Evolutionary conservation across 2,113 vertebrate genomes (phyloP).

Genomic region (Hypomesus transpacificus): DNA sequence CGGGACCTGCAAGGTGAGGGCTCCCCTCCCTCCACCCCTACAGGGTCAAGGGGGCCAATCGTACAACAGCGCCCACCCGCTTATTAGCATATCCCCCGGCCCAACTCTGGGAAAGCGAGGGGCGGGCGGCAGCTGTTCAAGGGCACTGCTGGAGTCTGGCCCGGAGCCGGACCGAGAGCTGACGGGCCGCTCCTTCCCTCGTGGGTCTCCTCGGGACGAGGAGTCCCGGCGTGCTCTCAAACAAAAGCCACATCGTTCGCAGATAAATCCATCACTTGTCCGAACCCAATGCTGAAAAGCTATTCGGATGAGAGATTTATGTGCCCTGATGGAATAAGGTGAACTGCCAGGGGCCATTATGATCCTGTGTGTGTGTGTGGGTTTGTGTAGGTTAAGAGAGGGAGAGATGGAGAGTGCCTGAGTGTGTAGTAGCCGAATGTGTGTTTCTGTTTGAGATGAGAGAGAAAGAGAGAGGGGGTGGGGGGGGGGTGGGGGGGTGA

Average conservation of each 20-base stretch:
- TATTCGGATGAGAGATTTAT: slow-evolving; percentile 59
- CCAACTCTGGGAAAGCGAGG: no score
- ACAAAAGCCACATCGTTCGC: slow-evolving; percentile 30
- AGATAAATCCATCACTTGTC: slow-evolving; percentile 50
- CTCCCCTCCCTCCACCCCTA: slow-evolving; percentile 1
- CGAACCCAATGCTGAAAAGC: slow-evolving; percentile 47
- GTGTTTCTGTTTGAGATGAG: not conserved
- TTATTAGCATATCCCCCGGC: slow-evolving; percentile 27
- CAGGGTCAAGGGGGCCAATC: slow-evolving; percentile 28
- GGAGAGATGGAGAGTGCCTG: not conserved
- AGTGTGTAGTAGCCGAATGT: slow-evolving; percentile 8
- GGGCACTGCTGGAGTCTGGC: no score
- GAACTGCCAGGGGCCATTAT: slow-evolving; percentile 57
- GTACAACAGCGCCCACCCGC: slow-evolving; percentile 21
- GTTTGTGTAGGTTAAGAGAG: not conserved
- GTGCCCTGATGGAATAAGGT: slow-evolving; percentile 39
- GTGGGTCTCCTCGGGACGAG: slow-evolving; percentile 38
- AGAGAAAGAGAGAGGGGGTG: not conserved
- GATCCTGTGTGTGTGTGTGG: slow-evolving; percentile 38
- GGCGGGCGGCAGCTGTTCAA: no score
- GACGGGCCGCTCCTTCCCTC: not conserved
- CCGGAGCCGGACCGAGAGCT: not conserved
- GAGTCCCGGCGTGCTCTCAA: slow-evolving; percentile 31
- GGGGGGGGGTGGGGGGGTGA: no score
- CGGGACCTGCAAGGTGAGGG: slow-evolving; percentile 90